These are phyloP conservation scores for Reticulitermes speratus DNA, from an alignment of 1,140 invertebrate genomes.

Conservation along the genomic window DNA sequence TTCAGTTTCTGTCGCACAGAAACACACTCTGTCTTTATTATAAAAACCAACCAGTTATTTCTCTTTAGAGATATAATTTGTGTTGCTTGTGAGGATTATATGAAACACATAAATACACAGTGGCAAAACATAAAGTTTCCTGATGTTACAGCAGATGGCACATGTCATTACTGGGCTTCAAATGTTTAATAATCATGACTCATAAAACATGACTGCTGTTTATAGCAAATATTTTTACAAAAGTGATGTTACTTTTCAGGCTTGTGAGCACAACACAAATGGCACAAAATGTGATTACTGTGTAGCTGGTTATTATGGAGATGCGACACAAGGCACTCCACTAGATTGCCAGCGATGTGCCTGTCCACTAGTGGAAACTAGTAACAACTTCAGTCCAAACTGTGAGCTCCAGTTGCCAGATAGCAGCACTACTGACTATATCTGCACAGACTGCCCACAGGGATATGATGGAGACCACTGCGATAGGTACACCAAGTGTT, in stretches of 20 bases:
- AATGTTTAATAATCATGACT: too few species aligned
- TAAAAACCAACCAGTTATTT: too few species aligned
- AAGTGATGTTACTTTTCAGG: constrained; percentile 45
- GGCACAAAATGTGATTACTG: constrained; percentile 83
- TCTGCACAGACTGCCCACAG: constrained; percentile 84
- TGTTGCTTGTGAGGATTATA: too few species aligned
- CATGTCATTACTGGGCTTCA: too few species aligned
- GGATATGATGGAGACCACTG: constrained; percentile 92
- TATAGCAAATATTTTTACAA: too few species aligned
- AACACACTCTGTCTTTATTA: too few species aligned
- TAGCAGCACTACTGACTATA: constrained; percentile 61
- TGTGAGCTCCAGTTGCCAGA: constrained; percentile 64
- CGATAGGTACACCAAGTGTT: constrained; percentile 66
- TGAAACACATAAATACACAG: too few species aligned
- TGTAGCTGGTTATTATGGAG: constrained; percentile 86
- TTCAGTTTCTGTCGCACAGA: too few species aligned
- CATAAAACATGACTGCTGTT: too few species aligned
- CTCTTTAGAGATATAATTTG: too few species aligned
- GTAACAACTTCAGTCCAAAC: constrained; percentile 87
- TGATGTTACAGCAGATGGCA: too few species aligned
- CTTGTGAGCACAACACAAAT: constrained; percentile 68
- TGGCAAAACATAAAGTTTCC: too few species aligned
- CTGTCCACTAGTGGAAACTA: constrained; percentile 71
- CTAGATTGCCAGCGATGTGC: constrained; percentile 83
- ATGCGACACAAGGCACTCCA: constrained; percentile 70